Evolutionary conservation across 2,797 vertebrate species (phyloP).

Genomic region (Vultur gryphus): DNA sequence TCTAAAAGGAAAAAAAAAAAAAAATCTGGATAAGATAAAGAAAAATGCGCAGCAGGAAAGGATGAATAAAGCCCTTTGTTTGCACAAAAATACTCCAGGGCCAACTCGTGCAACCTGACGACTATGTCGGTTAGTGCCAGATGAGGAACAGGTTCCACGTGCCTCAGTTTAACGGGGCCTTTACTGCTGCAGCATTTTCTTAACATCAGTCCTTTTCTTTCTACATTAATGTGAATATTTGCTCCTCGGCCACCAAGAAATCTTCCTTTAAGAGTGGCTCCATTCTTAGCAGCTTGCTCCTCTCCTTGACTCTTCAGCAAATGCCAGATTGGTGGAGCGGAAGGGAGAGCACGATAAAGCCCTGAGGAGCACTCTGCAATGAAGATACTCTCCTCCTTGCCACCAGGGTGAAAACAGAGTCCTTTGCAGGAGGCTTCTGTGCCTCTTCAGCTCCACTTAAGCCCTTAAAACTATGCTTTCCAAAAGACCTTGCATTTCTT

Average conservation of each 20-base stretch:
- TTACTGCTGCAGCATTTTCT: not conserved
- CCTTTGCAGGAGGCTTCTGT: not conserved
- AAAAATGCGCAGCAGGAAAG: not conserved
- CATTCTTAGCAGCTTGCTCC: not conserved
- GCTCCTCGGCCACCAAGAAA: not conserved
- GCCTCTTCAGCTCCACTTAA: not conserved
- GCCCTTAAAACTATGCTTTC: not conserved
- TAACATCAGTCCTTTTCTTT: not conserved
- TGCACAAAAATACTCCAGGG: not conserved
- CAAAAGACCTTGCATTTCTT: not conserved
- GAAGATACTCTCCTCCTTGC: not conserved
- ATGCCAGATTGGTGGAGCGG: not conserved
- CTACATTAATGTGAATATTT: rapidly evolving
- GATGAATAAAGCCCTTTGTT: not conserved
- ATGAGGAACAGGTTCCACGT: not conserved
- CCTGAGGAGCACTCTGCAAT: not conserved
- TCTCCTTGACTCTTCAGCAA: not conserved
- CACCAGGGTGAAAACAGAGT: not conserved
- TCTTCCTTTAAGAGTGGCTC: not conserved
- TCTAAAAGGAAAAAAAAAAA: not conserved
- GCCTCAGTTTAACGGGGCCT: not conserved
- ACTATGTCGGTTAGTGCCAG: rapidly evolving
- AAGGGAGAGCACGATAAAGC: not conserved
- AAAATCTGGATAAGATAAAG: not conserved
- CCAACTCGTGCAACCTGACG: not conserved